phyloP scores from a whole-genome alignment of 2,113 vertebrate genomes.

The Paramormyrops kingsleyae region DNA sequence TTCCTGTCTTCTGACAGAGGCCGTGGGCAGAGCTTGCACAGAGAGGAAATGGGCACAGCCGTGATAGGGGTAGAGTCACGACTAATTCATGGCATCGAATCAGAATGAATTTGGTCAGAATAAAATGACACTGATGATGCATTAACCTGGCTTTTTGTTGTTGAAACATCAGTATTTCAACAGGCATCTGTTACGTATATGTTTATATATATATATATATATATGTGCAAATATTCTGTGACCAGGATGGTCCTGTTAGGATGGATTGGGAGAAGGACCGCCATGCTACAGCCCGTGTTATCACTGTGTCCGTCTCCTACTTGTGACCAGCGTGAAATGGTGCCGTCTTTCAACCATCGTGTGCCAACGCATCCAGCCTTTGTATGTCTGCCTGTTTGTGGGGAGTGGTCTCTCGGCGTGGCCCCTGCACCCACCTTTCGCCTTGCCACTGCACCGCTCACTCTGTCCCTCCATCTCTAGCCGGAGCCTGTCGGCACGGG shows the following conservation, averaged over 20 bases:
- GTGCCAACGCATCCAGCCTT: slow-evolving; percentile 40
- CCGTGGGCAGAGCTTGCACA: slow-evolving; percentile 29
- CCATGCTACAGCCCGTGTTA: neutral
- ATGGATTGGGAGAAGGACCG: neutral
- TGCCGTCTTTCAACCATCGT: slow-evolving; percentile 43
- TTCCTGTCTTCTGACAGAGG: slow-evolving; percentile 29
- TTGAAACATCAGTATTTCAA: neutral
- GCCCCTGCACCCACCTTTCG: slow-evolving; percentile 12
- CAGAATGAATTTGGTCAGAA: neutral
- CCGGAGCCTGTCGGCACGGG: slow-evolving; percentile 42
- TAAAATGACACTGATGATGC: neutral
- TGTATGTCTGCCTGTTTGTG: slow-evolving; percentile 35
- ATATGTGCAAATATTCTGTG: neutral
- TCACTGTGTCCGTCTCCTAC: slow-evolving; percentile 33
- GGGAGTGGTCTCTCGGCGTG: slow-evolving; percentile 17
- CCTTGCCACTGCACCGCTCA: slow-evolving; percentile 25
- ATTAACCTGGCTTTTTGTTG: neutral
- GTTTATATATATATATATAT: neutral
- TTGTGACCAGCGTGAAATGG: slow-evolving; percentile 20
- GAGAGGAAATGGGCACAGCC: slow-evolving; percentile 33
- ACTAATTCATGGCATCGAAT: neutral
- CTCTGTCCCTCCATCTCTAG: slow-evolving; percentile 43
- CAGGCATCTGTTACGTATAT: neutral
- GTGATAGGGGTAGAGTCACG: neutral
- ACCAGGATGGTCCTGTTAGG: neutral